Conservation (phyloP, 2,888 invertebrate genomes). For the Coelopa pilipes region DNA sequence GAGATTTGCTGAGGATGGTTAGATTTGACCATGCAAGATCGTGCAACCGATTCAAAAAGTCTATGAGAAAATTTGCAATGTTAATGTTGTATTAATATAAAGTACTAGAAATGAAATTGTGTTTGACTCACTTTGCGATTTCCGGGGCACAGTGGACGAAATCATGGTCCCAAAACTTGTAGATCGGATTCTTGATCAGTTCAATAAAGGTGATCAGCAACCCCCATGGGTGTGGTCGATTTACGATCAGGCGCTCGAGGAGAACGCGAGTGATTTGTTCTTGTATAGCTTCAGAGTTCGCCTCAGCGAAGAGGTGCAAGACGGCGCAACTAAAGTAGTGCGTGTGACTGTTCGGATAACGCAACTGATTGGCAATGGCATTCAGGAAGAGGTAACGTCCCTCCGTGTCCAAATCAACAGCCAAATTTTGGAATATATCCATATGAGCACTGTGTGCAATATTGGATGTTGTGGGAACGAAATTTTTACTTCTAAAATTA, state of each 20-base stretch:
- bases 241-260: conserved; percentile 95
- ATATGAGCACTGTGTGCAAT: conserved; percentile 98
- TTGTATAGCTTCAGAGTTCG: conserved; percentile 96
- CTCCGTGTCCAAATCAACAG: conserved; percentile 97
- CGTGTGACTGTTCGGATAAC: conserved; percentile 99
- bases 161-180: conserved; percentile 99
- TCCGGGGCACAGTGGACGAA: conserved; percentile 99
- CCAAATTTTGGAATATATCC: conserved; percentile 99
- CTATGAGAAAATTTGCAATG: conserved; percentile 70
- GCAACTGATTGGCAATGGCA: conserved; percentile 97
- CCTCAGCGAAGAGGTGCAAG: conserved; percentile 96
- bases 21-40: conserved; percentile 92
- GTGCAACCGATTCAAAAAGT: conserved; percentile 94
- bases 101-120: background rate
- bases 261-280: conserved; percentile 98
- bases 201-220: conserved; percentile 98
- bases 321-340: conserved; percentile 99
- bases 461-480: conserved; percentile 95
- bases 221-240: conserved; percentile 99
- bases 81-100: background rate
- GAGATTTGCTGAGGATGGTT: conserved; percentile 68
- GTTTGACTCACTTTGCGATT: conserved; percentile 90
- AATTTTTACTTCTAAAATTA: conserved; percentile 79
- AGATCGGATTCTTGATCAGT: conserved; percentile 96
- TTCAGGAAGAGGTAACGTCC: conserved; percentile 96